phyloP scores from a whole-genome alignment of 2,888 invertebrate genomes.

The Drosophila melanosoma region DNA sequence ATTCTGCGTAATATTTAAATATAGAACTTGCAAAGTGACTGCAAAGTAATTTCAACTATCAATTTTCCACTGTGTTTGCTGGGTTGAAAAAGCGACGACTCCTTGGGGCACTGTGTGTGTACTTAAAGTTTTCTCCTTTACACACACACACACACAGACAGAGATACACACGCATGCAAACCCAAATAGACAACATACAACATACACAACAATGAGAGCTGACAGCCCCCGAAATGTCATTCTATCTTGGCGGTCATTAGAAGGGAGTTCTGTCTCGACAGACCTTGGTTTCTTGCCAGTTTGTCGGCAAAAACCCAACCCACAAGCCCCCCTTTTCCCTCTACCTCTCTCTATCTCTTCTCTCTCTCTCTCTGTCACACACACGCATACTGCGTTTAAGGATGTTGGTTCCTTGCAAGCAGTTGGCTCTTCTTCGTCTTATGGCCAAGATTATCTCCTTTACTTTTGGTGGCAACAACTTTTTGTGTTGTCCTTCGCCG shows the following conservation, averaged over 20 bases:
- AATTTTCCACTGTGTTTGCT: slow-evolving; percentile 50
- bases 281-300: slow-evolving; percentile 57
- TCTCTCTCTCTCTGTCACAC: slow-evolving; percentile 5
- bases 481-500: slow-evolving; percentile 48
- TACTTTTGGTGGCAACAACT: slow-evolving; percentile 80
- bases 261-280: slow-evolving; percentile 70
- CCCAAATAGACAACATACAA: slow-evolving; percentile 54
- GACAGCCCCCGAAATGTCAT: slow-evolving; percentile 81
- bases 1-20: neutral
- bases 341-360: neutral
- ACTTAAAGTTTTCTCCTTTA: slow-evolving; percentile 76
- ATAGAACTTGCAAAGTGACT: neutral
- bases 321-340: neutral
- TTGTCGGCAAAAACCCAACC: slow-evolving; percentile 43
- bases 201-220: slow-evolving; percentile 75
- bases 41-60: neutral
- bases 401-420: slow-evolving; percentile 69
- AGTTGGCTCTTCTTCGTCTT: slow-evolving; percentile 60
- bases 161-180: slow-evolving; percentile 26
- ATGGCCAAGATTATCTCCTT: slow-evolving; percentile 79
- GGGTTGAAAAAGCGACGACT: slow-evolving; percentile 55
- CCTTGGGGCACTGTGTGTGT: slow-evolving; percentile 59
- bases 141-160: slow-evolving; percentile 33
- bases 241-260: slow-evolving; percentile 82
- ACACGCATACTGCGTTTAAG: slow-evolving; percentile 35